Conservation (phyloP, 2,113 vertebrate genomes). For the Ia io region DNA sequence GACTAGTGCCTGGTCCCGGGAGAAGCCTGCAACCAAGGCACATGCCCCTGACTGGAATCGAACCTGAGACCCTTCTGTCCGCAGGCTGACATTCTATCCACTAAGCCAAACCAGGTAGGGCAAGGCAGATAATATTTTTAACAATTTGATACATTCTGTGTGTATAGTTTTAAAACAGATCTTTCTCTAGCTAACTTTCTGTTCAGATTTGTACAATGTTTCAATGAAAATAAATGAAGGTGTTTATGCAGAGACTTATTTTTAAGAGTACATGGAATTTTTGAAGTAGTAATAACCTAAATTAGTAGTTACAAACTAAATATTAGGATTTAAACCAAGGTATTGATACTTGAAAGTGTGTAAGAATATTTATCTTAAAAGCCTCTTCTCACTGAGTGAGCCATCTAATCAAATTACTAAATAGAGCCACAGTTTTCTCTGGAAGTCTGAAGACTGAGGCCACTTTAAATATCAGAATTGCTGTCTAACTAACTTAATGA, state of each 20-base stretch:
- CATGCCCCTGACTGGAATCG: no score
- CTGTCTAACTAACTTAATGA: slow-evolving; percentile 22
- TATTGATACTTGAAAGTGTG: neutral
- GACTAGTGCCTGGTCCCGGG: no score
- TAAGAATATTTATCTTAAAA: neutral
- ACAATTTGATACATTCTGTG: neutral
- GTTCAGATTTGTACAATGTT: slow-evolving; percentile 16
- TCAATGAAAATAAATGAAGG: slow-evolving; percentile 13
- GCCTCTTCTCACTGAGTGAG: neutral
- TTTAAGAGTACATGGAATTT: neutral
- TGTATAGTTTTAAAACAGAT: slow-evolving; percentile 6
- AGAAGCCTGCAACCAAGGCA: no score
- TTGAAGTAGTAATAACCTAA: slow-evolving; percentile 17
- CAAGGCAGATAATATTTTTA: slow-evolving; percentile 11
- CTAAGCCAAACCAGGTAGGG: no score
- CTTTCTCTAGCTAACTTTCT: slow-evolving; percentile 17
- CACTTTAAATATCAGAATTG: slow-evolving; percentile 2
- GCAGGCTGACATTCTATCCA: no score
- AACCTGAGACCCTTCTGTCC: no score
- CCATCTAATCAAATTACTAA: slow-evolving; percentile 12
- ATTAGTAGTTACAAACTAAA: slow-evolving; percentile 14
- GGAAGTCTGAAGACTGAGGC: neutral
- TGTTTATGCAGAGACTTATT: slow-evolving; percentile 13
- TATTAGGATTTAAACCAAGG: neutral
- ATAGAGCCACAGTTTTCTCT: neutral